A percentile compares a stretch with the other conserved stretches of the same genome.
Conservation (phyloP, 2,797 vertebrate species). For the Cossypha dichroa region DNA sequence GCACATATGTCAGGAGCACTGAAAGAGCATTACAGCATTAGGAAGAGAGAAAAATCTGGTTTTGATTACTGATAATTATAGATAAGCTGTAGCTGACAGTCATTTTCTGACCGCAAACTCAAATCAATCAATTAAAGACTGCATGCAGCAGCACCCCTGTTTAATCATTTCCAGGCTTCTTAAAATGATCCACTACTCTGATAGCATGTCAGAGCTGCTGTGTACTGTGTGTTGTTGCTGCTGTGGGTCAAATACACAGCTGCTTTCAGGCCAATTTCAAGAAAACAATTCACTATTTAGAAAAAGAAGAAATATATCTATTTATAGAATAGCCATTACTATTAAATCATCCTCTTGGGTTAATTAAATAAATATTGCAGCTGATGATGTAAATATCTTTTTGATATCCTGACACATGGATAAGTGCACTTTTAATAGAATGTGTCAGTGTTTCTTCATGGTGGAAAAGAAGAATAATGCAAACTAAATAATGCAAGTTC, state of each 20-base stretch:
- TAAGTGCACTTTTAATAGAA: neutral
- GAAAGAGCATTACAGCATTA: constrained; percentile 63
- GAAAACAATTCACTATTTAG: neutral
- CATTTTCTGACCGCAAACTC: constrained; percentile 81
- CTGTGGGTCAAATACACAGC: constrained; percentile 49
- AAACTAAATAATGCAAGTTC: neutral
- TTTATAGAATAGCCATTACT: neutral
- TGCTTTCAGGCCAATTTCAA: constrained; percentile 38
- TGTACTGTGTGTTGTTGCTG: constrained; percentile 61
- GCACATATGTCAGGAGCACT: constrained; percentile 36
- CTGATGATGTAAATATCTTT: neutral
- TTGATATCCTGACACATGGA: neutral
- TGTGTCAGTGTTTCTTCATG: neutral
- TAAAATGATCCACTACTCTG: constrained; percentile 69
- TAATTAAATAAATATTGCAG: neutral
- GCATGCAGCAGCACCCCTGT: constrained; percentile 61
- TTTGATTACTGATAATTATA: constrained; percentile 82
- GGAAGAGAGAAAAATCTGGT: constrained; percentile 73
- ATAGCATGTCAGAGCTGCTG: constrained; percentile 55
- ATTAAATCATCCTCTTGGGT: neutral
- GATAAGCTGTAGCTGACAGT: constrained; percentile 82
- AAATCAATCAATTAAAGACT: constrained; percentile 83
- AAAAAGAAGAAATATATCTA: neutral
- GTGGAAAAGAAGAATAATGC: neutral
- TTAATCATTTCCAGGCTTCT: constrained; percentile 80